A percentile compares a stretch with the other conserved stretches of the same genome.
Evolutionary conservation across 2,888 invertebrate species (phyloP).

Genomic region (Panopea generosa): DNA sequence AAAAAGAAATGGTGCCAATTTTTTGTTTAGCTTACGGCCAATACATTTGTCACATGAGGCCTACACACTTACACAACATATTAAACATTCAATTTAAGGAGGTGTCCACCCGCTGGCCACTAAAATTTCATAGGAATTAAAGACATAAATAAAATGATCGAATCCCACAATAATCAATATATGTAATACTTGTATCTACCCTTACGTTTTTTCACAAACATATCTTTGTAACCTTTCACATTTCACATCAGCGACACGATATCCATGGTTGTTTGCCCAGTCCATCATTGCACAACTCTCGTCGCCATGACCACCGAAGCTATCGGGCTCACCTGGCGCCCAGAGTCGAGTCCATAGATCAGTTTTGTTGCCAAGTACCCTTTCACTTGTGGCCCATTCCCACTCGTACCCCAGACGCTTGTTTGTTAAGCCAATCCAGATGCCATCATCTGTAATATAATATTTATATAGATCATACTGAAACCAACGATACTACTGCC

Average conservation of each 20-base stretch:
- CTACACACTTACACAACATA: no score
- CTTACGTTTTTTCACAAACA: conserved; percentile 31
- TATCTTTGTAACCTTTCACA: conserved; percentile 24
- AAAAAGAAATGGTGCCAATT: no score
- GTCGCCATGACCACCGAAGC: conserved; percentile 7
- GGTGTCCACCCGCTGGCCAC: no score
- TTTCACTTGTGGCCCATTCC: conserved; percentile 42
- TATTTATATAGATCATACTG: no score
- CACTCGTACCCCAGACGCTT: conserved; percentile 15
- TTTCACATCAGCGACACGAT: conserved; percentile 25
- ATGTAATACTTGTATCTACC: no score
- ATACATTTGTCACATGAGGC: no score
- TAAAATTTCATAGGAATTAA: no score
- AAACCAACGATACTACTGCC: no score
- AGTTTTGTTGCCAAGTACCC: neutral
- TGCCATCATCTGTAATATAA: conserved; percentile 15
- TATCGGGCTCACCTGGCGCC: conserved; percentile 29
- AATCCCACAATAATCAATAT: no score
- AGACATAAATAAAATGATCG: no score
- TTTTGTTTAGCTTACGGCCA: no score
- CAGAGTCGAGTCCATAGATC: conserved; percentile 2
- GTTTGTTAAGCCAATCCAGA: conserved; percentile 25
- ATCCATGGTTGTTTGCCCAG: conserved; percentile 4
- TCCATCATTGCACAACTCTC: conserved; percentile 34
- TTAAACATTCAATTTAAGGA: no score